These are phyloP conservation scores for Criorhina ranunculi DNA, from an alignment of 2,888 invertebrate species.

Conservation along the genomic window DNA sequence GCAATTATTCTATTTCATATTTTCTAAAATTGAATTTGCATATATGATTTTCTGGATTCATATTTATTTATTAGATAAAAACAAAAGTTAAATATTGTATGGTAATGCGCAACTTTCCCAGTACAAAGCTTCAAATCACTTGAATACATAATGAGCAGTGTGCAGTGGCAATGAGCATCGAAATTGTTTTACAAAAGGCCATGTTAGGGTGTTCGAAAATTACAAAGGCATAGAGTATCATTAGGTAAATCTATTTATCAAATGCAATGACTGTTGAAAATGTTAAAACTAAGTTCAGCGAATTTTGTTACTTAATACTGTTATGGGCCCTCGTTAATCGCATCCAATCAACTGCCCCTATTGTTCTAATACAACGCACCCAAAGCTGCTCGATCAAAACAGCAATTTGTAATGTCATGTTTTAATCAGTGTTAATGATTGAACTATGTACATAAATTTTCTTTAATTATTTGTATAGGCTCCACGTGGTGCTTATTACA, in stretches of 20 bases:
- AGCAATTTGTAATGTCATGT: neutral
- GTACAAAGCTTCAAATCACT: too few species aligned
- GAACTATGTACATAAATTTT: too few species aligned
- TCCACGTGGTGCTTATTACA: too few species aligned
- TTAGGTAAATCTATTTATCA: constrained; percentile 14
- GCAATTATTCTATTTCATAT: neutral
- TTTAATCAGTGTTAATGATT: neutral
- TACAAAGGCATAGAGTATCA: neutral
- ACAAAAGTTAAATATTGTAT: too few species aligned
- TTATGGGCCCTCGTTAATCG: neutral
- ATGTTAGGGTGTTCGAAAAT: neutral
- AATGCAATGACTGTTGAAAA: neutral
- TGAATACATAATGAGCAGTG: too few species aligned
- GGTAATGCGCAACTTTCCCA: too few species aligned
- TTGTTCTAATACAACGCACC: neutral
- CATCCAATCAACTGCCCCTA: neutral
- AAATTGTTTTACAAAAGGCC: neutral
- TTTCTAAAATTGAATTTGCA: neutral
- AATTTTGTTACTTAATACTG: neutral
- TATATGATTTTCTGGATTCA: neutral
- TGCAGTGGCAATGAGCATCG: neutral
- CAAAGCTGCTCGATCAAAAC: neutral
- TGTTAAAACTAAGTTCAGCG: neutral
- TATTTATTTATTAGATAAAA: neutral
- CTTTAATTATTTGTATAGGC: too few species aligned